A percentile compares a stretch with the other conserved stretches of the same genome.
Conservation (phyloP, 2,888 invertebrate species). For the Octonoba sinensis region DNA sequence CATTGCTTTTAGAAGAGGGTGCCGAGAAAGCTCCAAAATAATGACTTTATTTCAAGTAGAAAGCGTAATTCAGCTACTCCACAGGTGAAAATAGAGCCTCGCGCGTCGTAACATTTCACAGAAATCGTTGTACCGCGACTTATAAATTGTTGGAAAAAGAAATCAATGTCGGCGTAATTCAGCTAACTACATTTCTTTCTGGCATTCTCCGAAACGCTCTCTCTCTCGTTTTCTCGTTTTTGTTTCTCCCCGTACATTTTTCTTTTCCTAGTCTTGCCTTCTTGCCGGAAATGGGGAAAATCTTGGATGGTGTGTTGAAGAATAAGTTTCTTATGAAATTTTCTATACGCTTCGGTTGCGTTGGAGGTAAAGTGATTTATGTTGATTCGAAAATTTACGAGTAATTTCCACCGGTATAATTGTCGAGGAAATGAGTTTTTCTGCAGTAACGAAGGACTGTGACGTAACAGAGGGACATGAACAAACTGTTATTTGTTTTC, state of each 20-base stretch:
- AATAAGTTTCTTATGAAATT: constrained; percentile 31
- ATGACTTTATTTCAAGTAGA: constrained; percentile 33
- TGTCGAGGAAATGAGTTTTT: too few species aligned
- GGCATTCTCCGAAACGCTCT: constrained; percentile 16
- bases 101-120: constrained; percentile 32
- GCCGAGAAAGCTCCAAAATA: constrained; percentile 25
- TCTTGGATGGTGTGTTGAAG: not conserved
- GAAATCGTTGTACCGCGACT: constrained; percentile 21
- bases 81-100: constrained; percentile 40
- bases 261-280: not conserved
- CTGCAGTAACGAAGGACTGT: too few species aligned
- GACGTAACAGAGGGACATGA: too few species aligned
- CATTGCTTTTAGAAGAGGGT: constrained; percentile 1
- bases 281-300: not conserved
- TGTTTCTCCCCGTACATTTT: too few species aligned
- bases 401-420: too few species aligned
- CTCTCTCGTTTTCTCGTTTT: not conserved
- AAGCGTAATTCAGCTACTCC: constrained; percentile 15
- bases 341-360: not conserved
- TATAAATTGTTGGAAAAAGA: constrained; percentile 33
- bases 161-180: constrained; percentile 37
- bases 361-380: not conserved
- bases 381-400: not conserved
- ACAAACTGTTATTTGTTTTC: too few species aligned
- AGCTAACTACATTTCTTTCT: constrained; percentile 40